Percentiles rank a stretch among this genome's conserved stretches.
Evolutionary conservation across 2,113 vertebrate species (phyloP).

Genomic region (Nyctibius bracteatus): DNA sequence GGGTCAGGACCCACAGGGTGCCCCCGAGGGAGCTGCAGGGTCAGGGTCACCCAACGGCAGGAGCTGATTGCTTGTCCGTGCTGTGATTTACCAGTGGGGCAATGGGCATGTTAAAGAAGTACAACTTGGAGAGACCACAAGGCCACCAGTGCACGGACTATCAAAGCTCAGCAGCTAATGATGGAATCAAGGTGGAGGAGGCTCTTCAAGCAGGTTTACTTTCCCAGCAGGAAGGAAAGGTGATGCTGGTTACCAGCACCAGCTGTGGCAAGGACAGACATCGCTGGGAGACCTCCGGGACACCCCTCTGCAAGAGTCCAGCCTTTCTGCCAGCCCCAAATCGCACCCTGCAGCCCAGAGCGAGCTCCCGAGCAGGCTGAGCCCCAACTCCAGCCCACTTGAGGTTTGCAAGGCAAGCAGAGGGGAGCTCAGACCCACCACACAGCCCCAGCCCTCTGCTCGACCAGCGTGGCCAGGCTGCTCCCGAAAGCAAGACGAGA

Average conservation of each 20-base stretch:
- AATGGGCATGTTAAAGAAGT: background rate
- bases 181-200: background rate
- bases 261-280: background rate
- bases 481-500: background rate
- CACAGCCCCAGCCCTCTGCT: background rate
- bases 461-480: background rate
- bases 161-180: background rate
- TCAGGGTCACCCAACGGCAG: background rate
- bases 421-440: background rate
- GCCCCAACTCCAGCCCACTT: fast-evolving
- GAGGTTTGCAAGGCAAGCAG: background rate
- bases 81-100: background rate
- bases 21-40: background rate
- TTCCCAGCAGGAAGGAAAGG: background rate
- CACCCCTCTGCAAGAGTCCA: background rate
- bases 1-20: background rate
- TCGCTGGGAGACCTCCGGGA: background rate
- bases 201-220: background rate
- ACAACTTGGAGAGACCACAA: background rate
- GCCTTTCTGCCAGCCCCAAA: background rate
- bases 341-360: background rate
- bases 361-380: fast-evolving
- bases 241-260: background rate
- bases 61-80: background rate
- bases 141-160: background rate